Base-by-base conservation (phyloP, 2,888 invertebrate species). In the Amphipyra tragopoginis region DNA sequence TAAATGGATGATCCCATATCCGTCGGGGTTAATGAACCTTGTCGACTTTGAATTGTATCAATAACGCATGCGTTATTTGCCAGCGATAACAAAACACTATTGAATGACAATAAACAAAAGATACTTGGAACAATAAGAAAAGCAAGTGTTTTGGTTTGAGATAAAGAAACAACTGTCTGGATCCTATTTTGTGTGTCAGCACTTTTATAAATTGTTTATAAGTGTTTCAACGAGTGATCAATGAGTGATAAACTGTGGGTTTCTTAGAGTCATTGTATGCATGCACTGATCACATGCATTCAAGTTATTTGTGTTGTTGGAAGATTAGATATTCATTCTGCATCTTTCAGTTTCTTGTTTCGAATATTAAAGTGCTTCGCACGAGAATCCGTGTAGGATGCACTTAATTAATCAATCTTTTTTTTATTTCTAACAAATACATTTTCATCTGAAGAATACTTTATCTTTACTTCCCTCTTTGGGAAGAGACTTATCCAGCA, bases 21-120 rank as follows among this genome's bases (percentile, higher is more conserved):
- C 74, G 48, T 38, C n/a, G 57, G 49, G 75, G 67, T 61, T 58
- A 72, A 61, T 68, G 73, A 68, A 66, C 80, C 62, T 51, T 50
- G 43, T 73, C 65, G 75, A 75, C 80, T 75, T 80, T 73, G 75
- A 66, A 67, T 62, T 57, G 65, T 68, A 64, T 75, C 71, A 66
- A 78, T 72, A 77, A 65, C 42, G 57, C 67, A 71, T 69, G 56
- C 65, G 42, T 76, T 77, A 77, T 82, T 76, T 77, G 79, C 72
- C 71, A 50, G 60, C 65, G 75, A 77, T 77, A 77, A 75, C 68
- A 77, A 69, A 61, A 7, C 44, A 49, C 66, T 68, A 52, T 74
- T 72, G 72, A 68, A 76, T 68, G 60, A 75, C 72, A 76, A 70
- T 77, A 75, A 81, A 83, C 79, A 83, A 78, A 69, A 69, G 69